Conservation (phyloP, 2,797 vertebrate species). For the Xyrichtys novacula region DNA sequence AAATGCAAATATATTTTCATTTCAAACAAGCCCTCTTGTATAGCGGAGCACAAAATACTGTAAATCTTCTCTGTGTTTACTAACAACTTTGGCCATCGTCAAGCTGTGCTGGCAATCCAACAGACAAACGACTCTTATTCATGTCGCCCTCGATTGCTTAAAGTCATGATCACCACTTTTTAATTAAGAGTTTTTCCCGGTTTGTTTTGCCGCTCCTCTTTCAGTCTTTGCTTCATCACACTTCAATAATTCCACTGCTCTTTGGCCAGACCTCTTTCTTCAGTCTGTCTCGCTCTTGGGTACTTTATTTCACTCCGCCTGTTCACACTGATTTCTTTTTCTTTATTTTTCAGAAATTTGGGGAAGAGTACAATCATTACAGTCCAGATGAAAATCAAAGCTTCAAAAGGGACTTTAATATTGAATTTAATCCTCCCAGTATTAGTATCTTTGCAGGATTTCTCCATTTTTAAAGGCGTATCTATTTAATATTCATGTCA, state of each 20-base stretch:
- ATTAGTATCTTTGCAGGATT: not conserved
- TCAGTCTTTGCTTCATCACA: slow-evolving; percentile 19
- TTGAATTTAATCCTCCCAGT: slow-evolving; percentile 1
- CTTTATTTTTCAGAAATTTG: slow-evolving; percentile 10
- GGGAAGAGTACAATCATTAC: not conserved
- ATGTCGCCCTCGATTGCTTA: slow-evolving; percentile 41
- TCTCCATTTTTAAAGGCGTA: not conserved
- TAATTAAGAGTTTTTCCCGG: slow-evolving; percentile 51
- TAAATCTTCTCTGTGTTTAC: slow-evolving; percentile 72
- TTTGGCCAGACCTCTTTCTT: slow-evolving; percentile 20
- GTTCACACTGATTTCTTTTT: slow-evolving; percentile 24
- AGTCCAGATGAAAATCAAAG: slow-evolving; percentile 26
- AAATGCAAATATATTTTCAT: slow-evolving; percentile 82
- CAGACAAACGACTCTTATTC: slow-evolving; percentile 61
- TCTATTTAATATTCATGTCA: slow-evolving; percentile 1
- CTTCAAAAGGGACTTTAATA: slow-evolving; percentile 4
- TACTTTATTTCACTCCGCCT: slow-evolving; percentile 16
- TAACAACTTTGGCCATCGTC: slow-evolving; percentile 65
- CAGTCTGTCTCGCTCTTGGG: slow-evolving; percentile 18
- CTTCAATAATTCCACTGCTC: slow-evolving; percentile 26
- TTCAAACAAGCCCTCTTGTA: slow-evolving; percentile 79
- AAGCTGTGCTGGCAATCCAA: slow-evolving; percentile 53
- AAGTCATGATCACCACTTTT: slow-evolving; percentile 47
- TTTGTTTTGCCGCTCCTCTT: slow-evolving; percentile 30
- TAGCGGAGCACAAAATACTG: slow-evolving; percentile 56